Evolutionary conservation across 2,797 vertebrate species (phyloP).

Genomic region (Ceryle rudis): DNA sequence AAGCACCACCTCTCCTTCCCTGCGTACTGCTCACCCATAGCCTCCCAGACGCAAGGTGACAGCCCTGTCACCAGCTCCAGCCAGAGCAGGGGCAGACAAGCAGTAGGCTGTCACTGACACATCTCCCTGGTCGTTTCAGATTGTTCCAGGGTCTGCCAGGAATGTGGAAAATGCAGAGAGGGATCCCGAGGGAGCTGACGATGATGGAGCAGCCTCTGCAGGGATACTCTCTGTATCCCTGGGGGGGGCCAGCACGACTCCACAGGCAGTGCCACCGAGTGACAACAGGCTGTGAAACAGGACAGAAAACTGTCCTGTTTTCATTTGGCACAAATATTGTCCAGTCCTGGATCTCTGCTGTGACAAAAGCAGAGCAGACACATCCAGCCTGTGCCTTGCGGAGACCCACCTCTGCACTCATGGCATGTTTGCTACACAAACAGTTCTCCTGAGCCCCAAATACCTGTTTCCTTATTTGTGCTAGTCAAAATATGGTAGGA

Average conservation of each 20-base stretch:
- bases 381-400: fast-evolving
- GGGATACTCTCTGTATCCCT: background rate
- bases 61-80: background rate
- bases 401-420: background rate
- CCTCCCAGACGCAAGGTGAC: background rate
- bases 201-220: background rate
- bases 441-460: background rate
- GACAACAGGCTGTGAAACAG: background rate
- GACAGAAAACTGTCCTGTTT: background rate
- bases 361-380: fast-evolving
- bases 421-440: background rate
- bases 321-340: background rate
- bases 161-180: background rate
- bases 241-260: too few relatives aligned
- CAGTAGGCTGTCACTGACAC: background rate
- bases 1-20: background rate
- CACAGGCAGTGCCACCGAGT: fast-evolving
- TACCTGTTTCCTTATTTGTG: background rate
- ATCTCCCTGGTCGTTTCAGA: fast-evolving
- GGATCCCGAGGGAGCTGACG: background rate
- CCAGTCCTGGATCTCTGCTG: background rate
- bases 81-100: background rate
- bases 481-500: background rate
- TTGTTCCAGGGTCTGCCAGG: background rate
- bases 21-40: fast-evolving